Conservation (phyloP, 1,140 invertebrate species). For the Rhynchophorus ferrugineus region DNA sequence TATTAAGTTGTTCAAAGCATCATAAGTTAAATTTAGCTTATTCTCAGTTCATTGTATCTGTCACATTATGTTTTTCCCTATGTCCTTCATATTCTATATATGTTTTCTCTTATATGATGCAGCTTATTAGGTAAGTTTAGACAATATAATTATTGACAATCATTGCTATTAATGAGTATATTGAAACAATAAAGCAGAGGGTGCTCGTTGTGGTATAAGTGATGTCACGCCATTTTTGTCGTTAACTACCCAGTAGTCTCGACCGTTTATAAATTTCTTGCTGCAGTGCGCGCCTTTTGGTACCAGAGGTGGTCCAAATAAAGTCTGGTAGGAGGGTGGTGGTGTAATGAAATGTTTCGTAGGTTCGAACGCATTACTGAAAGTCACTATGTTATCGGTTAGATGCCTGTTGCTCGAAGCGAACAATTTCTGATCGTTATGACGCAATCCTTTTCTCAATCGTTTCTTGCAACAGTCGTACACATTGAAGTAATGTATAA, state of each 20-base stretch:
- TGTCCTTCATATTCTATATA: too few relatives aligned
- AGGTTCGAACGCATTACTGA: slow-evolving; percentile 25
- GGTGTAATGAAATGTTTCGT: slow-evolving; percentile 30
- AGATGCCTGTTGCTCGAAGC: not conserved
- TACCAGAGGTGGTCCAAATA: slow-evolving; percentile 41
- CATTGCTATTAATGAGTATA: slow-evolving; percentile 42
- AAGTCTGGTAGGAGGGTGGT: slow-evolving; percentile 50
- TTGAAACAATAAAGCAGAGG: slow-evolving; percentile 66
- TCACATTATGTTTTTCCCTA: too few relatives aligned
- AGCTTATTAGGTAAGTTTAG: too few relatives aligned
- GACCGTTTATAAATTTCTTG: slow-evolving; percentile 59
- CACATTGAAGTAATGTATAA: slow-evolving; percentile 10
- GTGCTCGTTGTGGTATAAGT: slow-evolving; percentile 60
- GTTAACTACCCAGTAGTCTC: slow-evolving; percentile 61
- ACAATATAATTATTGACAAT: too few relatives aligned
- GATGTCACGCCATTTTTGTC: slow-evolving; percentile 50
- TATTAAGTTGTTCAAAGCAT: too few relatives aligned
- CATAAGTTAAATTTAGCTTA: too few relatives aligned
- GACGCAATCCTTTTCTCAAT: not conserved
- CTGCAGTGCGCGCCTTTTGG: slow-evolving; percentile 43
- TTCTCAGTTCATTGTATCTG: too few relatives aligned
- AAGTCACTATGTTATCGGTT: not conserved
- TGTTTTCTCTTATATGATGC: too few relatives aligned
- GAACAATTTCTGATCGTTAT: not conserved
- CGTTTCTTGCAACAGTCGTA: slow-evolving; percentile 6